Conservation (phyloP, 2,113 vertebrate genomes). For the Maccullochella peelii region DNA sequence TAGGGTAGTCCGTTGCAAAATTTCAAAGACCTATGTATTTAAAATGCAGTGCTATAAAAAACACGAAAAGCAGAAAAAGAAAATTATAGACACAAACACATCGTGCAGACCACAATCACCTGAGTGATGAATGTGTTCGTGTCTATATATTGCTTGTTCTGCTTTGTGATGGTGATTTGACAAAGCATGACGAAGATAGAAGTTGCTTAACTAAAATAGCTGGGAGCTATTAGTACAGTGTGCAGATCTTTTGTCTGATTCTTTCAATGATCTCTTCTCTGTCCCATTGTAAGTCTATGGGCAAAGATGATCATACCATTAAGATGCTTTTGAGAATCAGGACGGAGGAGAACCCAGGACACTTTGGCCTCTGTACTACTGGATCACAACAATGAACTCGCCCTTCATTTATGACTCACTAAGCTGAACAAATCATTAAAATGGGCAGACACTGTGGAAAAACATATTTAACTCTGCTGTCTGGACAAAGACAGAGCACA, state of each 20-base stretch:
- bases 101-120: no score
- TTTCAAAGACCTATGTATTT: neutral
- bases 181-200: no score
- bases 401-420: constrained; percentile 52
- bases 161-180: no score
- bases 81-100: no score
- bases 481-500: constrained; percentile 44
- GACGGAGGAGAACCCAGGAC: constrained; percentile 11
- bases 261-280: neutral
- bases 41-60: neutral
- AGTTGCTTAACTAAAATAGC: no score
- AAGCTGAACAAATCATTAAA: constrained; percentile 48
- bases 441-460: constrained; percentile 55
- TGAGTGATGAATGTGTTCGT: no score
- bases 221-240: no score
- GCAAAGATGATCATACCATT: constrained; percentile 9
- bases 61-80: neutral
- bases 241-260: no score
- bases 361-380: neutral
- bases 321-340: neutral
- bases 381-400: constrained; percentile 24
- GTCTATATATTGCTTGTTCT: no score
- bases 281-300: neutral
- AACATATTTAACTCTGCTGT: constrained; percentile 42
- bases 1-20: neutral